phyloP scores from a whole-genome alignment of 2,113 vertebrate genomes.

The Tretioscincus oriximinensis region DNA sequence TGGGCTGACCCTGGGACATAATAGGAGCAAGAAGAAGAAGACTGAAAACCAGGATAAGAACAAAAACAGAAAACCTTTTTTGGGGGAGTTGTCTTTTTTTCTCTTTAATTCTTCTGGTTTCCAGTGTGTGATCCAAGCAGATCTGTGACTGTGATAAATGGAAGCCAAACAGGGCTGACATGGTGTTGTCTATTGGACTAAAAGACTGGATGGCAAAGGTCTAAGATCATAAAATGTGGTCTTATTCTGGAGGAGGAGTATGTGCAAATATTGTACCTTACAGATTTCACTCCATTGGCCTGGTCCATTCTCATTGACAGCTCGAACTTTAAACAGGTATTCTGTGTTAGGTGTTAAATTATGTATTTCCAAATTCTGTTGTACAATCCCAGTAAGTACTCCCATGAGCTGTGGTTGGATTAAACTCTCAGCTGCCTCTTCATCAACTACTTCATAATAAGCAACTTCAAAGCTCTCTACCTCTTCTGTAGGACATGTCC shows the following conservation, averaged over 20 bases:
- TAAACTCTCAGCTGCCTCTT: constrained; percentile 41
- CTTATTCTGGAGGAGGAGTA: neutral
- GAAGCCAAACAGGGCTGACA: too few species aligned
- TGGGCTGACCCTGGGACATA: too few species aligned
- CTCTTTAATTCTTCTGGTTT: too few species aligned
- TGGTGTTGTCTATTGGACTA: too few species aligned
- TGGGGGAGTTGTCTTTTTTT: too few species aligned
- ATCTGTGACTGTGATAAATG: too few species aligned
- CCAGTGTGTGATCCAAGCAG: too few species aligned
- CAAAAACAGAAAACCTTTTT: too few species aligned
- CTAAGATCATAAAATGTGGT: neutral
- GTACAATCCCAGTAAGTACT: constrained; percentile 61
- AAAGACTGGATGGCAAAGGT: neutral
- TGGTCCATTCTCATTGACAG: constrained; percentile 51
- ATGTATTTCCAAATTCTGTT: constrained; percentile 63
- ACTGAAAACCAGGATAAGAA: too few species aligned
- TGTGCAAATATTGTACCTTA: constrained; percentile 55
- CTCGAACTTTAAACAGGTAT: constrained; percentile 69
- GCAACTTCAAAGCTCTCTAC: constrained; percentile 68
- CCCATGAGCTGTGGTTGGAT: constrained; percentile 56
- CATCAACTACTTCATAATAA: constrained; percentile 62
- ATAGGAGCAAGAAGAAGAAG: too few species aligned
- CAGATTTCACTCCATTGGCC: constrained; percentile 68
- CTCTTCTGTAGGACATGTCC: constrained; percentile 65
- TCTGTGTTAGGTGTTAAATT: constrained; percentile 65